These are phyloP conservation scores for Cyprinus carpio DNA, from an alignment of 2,113 vertebrate genomes.

Conservation along the genomic window DNA sequence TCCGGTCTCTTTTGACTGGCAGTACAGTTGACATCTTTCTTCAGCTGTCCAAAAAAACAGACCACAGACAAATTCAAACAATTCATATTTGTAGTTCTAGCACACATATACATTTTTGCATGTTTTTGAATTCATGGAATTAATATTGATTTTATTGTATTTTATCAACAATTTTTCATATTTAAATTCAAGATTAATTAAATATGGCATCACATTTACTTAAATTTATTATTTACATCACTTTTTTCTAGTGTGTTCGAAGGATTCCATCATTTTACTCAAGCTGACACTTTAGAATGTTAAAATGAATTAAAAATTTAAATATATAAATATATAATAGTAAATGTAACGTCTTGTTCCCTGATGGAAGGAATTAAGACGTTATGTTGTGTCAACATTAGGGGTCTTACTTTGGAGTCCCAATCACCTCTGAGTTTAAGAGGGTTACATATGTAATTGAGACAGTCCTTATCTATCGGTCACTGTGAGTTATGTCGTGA, in stretches of 20 bases:
- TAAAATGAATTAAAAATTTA: neutral
- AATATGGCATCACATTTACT: neutral
- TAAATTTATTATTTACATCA: too few relatives aligned
- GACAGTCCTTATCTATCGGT: too few relatives aligned
- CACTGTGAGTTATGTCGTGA: too few relatives aligned
- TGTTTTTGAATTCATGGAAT: too few relatives aligned
- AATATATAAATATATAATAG: too few relatives aligned
- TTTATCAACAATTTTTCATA: neutral
- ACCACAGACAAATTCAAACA: neutral
- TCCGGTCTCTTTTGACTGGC: slow-evolving; percentile 84
- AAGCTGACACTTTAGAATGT: neutral
- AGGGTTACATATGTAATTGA: too few relatives aligned
- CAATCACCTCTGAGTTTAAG: too few relatives aligned
- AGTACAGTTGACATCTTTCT: slow-evolving; percentile 88
- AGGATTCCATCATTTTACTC: neutral
- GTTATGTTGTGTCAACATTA: too few relatives aligned
- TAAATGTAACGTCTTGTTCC: too few relatives aligned
- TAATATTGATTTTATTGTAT: neutral
- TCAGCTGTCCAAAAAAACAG: slow-evolving; percentile 76
- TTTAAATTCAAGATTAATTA: neutral
- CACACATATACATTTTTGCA: neutral
- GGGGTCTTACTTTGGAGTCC: too few relatives aligned
- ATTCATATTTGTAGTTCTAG: neutral
- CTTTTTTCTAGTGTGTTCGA: neutral
- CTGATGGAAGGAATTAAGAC: too few relatives aligned